These are phyloP conservation scores for Periplaneta americana DNA, from an alignment of 1,140 invertebrate genomes.

Conservation along the genomic window DNA sequence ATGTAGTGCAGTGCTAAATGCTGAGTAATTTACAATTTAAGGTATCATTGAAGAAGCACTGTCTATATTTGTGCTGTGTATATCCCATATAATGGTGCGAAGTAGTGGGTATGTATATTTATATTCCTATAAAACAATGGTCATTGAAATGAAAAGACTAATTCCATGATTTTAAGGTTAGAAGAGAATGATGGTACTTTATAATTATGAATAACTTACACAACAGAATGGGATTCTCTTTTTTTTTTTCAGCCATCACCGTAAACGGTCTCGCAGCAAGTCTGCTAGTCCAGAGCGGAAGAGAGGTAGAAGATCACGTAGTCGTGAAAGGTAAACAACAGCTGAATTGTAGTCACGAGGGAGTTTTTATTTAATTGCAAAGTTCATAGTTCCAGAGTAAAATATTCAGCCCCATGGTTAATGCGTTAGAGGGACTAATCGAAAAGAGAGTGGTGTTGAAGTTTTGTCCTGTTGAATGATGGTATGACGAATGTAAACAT, in stretches of 20 bases:
- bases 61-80: no score
- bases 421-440: constrained; percentile 41
- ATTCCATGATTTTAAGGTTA: not conserved
- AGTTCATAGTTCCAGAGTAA: not conserved
- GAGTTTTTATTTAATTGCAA: not conserved
- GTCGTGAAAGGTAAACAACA: constrained; percentile 49
- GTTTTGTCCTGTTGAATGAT: no score
- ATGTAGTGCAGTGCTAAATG: not conserved
- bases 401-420: constrained; percentile 41
- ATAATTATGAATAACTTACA: not conserved
- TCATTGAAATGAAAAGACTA: not conserved
- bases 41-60: no score
- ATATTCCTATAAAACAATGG: not conserved
- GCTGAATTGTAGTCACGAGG: constrained; percentile 6
- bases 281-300: constrained; percentile 49
- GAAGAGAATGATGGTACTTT: not conserved
- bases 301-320: constrained; percentile 55
- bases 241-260: constrained; percentile 16
- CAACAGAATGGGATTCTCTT: not conserved
- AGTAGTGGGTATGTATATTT: not conserved
- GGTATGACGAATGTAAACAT: no score
- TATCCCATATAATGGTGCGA: not conserved
- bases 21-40: no score
- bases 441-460: no score
- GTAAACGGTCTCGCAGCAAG: constrained; percentile 24